phyloP scores from a whole-genome alignment of 2,113 vertebrate species.

The Nothoprocta pentlandii region DNA sequence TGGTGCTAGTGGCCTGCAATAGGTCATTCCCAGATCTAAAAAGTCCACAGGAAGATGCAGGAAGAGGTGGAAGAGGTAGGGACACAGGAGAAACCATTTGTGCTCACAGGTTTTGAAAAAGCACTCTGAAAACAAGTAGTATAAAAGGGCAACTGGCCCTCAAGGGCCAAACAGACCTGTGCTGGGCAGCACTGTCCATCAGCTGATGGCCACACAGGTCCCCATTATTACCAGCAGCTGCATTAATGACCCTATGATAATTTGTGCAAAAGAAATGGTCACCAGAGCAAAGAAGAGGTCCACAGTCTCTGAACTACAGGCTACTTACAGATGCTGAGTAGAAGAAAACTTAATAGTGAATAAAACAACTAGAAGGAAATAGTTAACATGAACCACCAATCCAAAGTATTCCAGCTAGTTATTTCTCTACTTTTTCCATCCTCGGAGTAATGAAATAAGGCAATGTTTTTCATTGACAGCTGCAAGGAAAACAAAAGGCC shows the following conservation, averaged over 20 bases:
- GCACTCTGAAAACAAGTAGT: accelerated
- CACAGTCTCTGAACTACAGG: neutral
- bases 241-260: too few species aligned
- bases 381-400: neutral
- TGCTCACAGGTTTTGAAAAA: neutral
- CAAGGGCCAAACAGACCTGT: neutral
- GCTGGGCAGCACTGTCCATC: neutral
- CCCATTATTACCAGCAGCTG: neutral
- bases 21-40: neutral
- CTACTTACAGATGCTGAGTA: neutral
- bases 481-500: constrained; percentile 51
- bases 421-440: neutral
- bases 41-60: neutral
- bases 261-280: neutral
- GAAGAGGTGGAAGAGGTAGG: neutral
- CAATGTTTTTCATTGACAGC: neutral
- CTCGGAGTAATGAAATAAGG: neutral
- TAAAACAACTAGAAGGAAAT: neutral
- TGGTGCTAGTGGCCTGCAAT: neutral
- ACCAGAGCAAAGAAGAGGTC: neutral
- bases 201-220: neutral
- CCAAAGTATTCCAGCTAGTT: neutral
- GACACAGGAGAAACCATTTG: neutral
- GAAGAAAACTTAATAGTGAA: neutral
- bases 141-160: neutral